A percentile compares a stretch with the other conserved stretches of the same genome.
phyloP scores from a whole-genome alignment of 2,888 invertebrate species.

The Acleris holmiana region DNA sequence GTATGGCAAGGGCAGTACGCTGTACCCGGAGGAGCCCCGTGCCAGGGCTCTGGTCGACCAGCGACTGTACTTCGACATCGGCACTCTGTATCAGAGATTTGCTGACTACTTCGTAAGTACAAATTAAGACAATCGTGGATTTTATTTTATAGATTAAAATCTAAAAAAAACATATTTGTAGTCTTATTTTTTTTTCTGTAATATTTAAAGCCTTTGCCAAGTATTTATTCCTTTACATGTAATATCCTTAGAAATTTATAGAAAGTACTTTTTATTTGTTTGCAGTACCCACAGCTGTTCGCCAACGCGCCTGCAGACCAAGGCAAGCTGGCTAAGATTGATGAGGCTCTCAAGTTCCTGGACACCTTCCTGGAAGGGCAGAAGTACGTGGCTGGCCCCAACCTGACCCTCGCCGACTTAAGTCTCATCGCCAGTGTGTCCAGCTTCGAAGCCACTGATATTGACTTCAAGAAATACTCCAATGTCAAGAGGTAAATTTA shows the following conservation, averaged over 20 bases:
- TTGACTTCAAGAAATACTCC: slow-evolving; percentile 85
- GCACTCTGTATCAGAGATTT: slow-evolving; percentile 87
- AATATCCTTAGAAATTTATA: too few relatives aligned
- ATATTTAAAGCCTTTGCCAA: too few relatives aligned
- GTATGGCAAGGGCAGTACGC: slow-evolving; percentile 88
- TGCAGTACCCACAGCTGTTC: slow-evolving; percentile 83
- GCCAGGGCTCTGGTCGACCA: slow-evolving; percentile 90
- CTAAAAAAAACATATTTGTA: too few relatives aligned
- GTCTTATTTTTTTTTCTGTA: too few relatives aligned
- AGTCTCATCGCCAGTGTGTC: slow-evolving; percentile 86
- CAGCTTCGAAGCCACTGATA: slow-evolving; percentile 85
- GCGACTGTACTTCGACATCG: slow-evolving; percentile 90
- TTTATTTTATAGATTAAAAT: too few relatives aligned
- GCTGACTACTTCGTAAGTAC: slow-evolving; percentile 87
- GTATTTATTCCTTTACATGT: too few relatives aligned
- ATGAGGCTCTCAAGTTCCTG: slow-evolving; percentile 86
- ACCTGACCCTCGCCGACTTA: slow-evolving; percentile 90
- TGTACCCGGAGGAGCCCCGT: slow-evolving; percentile 89
- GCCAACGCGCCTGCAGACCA: slow-evolving; percentile 82
- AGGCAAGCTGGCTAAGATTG: slow-evolving; percentile 85
- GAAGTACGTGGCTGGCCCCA: slow-evolving; percentile 87
- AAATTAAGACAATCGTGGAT: too few relatives aligned
- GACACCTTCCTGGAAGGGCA: slow-evolving; percentile 87
- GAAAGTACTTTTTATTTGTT: not conserved
- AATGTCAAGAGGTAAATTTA: slow-evolving; percentile 78